Conservation (phyloP, 2,888 invertebrate species). For the Punctoribates punctum region DNA sequence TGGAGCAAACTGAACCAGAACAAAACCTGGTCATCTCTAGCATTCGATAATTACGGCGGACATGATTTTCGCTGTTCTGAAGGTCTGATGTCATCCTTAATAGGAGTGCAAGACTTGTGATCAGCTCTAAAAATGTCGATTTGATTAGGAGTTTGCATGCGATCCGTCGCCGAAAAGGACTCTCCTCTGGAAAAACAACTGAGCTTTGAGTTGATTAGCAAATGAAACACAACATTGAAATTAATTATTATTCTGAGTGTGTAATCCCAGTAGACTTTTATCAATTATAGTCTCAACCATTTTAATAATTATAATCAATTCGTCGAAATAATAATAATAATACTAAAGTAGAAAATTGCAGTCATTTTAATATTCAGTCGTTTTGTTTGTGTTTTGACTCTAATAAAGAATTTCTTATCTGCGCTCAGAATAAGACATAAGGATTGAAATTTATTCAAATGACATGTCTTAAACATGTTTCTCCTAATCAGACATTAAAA, state of each 20-base stretch:
- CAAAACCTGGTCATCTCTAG: no score
- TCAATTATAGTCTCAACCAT: not conserved
- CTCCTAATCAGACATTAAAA: no score
- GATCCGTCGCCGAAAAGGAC: not conserved
- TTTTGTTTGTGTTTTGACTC: no score
- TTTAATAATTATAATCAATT: conserved; percentile 7
- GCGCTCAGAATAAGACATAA: not conserved
- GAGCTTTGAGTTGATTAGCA: not conserved
- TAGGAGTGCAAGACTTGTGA: not conserved
- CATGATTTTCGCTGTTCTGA: no score
- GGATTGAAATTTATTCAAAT: conserved; percentile 16
- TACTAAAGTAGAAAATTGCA: not conserved
- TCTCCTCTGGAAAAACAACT: no score
- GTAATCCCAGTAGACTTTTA: conserved; percentile 3
- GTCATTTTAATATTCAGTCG: no score
- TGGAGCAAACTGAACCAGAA: no score
- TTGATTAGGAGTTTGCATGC: conserved; percentile 17
- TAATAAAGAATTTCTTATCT: not conserved
- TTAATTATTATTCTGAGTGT: not conserved
- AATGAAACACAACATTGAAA: not conserved
- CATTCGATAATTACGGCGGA: no score
- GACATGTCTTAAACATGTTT: conserved; percentile 1
- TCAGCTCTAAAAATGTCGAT: not conserved
- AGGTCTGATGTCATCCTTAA: no score
- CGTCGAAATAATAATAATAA: not conserved